Conservation (phyloP, 1,140 invertebrate genomes). For the Drosophila bocki region DNA sequence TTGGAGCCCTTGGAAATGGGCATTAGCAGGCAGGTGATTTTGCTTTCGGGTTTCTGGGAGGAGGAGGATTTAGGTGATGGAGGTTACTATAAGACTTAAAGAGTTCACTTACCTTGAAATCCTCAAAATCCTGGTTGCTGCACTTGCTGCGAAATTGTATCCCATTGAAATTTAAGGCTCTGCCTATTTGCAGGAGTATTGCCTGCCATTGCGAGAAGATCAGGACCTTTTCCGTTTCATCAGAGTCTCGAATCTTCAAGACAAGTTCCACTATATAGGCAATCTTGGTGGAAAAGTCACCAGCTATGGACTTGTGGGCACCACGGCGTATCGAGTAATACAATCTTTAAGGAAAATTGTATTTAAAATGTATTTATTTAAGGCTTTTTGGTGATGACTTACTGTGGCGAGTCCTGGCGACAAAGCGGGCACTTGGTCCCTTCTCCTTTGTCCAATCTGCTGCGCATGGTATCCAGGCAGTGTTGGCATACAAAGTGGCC, state of each 20-base stretch:
- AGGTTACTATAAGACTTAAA: not conserved
- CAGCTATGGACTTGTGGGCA: slow-evolving; percentile 76
- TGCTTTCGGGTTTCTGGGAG: slow-evolving; percentile 78
- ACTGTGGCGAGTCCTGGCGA: slow-evolving; percentile 84
- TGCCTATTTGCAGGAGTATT: slow-evolving; percentile 88
- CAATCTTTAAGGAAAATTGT: slow-evolving; percentile 38
- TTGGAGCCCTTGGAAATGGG: slow-evolving; percentile 90
- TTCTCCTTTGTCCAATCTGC: not conserved
- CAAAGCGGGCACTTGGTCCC: slow-evolving; percentile 88
- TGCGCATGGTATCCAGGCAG: slow-evolving; percentile 62
- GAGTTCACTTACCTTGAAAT: slow-evolving; percentile 86
- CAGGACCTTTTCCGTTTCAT: slow-evolving; percentile 87
- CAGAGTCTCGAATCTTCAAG: slow-evolving; percentile 86
- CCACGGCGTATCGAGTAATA: slow-evolving; percentile 66
- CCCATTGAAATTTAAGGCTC: slow-evolving; percentile 88
- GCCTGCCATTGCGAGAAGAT: slow-evolving; percentile 91
- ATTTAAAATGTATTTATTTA: not conserved
- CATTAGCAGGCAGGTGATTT: slow-evolving; percentile 89
- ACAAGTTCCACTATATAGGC: slow-evolving; percentile 88
- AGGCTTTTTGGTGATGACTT: not conserved
- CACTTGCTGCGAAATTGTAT: slow-evolving; percentile 86
- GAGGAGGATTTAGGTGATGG: not conserved
- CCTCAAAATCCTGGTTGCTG: slow-evolving; percentile 86
- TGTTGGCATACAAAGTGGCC: slow-evolving; percentile 76
- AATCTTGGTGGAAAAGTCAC: slow-evolving; percentile 91